Conservation (phyloP, 2,888 invertebrate genomes). For the Amphipyra berbera region DNA sequence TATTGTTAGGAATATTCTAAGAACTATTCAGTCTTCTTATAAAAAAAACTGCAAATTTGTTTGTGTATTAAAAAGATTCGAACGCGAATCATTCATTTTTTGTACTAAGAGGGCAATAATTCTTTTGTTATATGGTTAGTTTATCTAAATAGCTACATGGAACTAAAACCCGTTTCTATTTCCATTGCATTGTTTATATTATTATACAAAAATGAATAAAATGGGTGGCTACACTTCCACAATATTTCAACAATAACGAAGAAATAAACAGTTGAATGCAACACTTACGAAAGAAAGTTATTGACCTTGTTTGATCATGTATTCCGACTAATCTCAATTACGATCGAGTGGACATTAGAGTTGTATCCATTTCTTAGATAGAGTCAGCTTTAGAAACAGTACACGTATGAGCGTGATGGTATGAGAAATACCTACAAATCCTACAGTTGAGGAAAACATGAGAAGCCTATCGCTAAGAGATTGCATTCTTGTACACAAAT, state of each 20-base stretch:
- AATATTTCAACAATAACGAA: too few relatives aligned
- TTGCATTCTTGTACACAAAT: conserved; percentile 38
- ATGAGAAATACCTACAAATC: background rate
- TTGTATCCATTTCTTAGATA: conserved; percentile 3
- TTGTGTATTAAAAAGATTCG: background rate
- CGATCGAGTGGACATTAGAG: background rate
- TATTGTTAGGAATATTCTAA: conserved; percentile 1
- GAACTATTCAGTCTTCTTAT: background rate
- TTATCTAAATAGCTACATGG: background rate
- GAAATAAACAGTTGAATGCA: too few relatives aligned
- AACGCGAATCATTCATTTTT: background rate
- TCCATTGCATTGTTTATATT: conserved; percentile 8
- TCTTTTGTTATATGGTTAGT: background rate
- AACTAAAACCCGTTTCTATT: conserved; percentile 17
- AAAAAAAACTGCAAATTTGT: background rate
- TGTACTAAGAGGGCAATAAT: background rate
- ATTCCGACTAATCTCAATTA: conserved; percentile 33
- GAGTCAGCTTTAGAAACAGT: background rate
- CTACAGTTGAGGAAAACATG: conserved; percentile 22
- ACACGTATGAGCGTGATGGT: background rate
- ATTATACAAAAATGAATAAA: too few relatives aligned
- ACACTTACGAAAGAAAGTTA: too few relatives aligned
- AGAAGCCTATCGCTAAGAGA: conserved; percentile 18
- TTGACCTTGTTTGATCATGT: conserved; percentile 7
- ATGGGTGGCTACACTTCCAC: too few relatives aligned